Conservation (phyloP, 1,140 invertebrate genomes). For the Aphelenchoides besseyi region DNA sequence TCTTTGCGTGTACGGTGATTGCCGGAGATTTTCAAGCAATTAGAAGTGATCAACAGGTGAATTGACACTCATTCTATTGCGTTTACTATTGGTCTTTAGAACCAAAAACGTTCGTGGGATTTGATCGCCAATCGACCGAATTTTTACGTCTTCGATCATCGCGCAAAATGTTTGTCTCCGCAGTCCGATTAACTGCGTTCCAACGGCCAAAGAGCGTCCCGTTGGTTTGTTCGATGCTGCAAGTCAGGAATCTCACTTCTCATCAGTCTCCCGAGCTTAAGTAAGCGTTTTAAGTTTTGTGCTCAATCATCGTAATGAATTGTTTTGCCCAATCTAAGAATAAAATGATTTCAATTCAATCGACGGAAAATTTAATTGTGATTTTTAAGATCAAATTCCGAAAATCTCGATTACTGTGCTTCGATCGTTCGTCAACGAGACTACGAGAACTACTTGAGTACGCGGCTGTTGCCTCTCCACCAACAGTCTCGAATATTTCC, state of each 20-base stretch:
- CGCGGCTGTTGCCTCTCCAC: conserved; percentile 33
- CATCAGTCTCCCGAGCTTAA: background rate
- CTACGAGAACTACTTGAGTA: conserved; percentile 48
- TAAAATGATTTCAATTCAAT: conserved; percentile 6
- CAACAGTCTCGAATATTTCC: conserved; percentile 30
- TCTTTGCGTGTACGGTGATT: conserved; percentile 38
- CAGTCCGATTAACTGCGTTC: conserved; percentile 35
- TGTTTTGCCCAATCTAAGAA: conserved; percentile 11
- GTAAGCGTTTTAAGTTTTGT: background rate
- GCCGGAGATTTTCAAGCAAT: conserved; percentile 53
- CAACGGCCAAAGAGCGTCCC: conserved; percentile 10
- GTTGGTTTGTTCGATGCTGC: background rate
- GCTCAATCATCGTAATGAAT: conserved; percentile 3
- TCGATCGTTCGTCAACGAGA: conserved; percentile 43
- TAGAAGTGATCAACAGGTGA: conserved; percentile 42
- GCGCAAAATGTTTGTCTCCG: conserved; percentile 47
- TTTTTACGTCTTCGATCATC: conserved; percentile 52
- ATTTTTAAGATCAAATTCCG: conserved; percentile 21
- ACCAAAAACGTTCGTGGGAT: conserved; percentile 43
- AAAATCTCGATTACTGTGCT: conserved; percentile 39
- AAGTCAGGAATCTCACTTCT: conserved; percentile 3
- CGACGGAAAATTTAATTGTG: background rate
- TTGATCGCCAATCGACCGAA: conserved; percentile 45
- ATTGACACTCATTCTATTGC: conserved; percentile 25
- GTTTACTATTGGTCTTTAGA: conserved; percentile 27